Base-by-base conservation (phyloP, 2,113 vertebrate genomes). In the Apeltes quadracus region DNA sequence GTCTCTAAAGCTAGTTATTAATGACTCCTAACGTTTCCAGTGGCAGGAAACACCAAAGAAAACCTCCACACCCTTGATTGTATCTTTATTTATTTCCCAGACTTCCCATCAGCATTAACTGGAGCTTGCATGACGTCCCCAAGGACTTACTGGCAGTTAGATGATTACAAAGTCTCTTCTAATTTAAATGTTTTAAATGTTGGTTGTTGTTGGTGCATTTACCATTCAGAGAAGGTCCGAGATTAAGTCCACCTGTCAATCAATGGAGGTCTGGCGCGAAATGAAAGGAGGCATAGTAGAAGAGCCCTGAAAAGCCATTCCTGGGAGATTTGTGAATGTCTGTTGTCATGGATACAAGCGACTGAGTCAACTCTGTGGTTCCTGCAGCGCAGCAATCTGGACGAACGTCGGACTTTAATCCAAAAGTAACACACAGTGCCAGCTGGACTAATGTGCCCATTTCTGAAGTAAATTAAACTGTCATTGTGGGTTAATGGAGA, bases 21-120 rank as follows among this genome's bases (percentile, higher is more conserved):
- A 86, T 69, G 48, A 68, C 32, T 78, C 15, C 20, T 76, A 61
- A 81, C 76, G 65, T 69, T 76, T 84, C 57, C 81, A 72, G 71
- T 55, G 43, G 69, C 69, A 63, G 89, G 87, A 81, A 82, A 81
- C 88, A 73, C 84, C 85, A 84, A 70, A 61, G 68, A 76, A 85
- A 73, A 39, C 68, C 68, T 84, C 86, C 85, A 84, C 88, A 83
- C 81, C 86, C 88, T 62, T 69, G 86, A 90, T 85, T 11, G 25
- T 88, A 90, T 88, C 88, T 65, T 13, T 69, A 23, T 36, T 78
- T 75, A 50, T 75, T 69, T 66, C n/a, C n/a, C 57, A 68, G 25
- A 86, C 78, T 85, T 90, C 76, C 78, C 55, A 73, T 82, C 74
- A 69, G 22, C 68, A 43, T 51, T 36, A 32, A 14, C 50, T 13